Evolutionary conservation across 2,113 vertebrate species (phyloP).

Genomic region (Coreoperca whiteheadi): DNA sequence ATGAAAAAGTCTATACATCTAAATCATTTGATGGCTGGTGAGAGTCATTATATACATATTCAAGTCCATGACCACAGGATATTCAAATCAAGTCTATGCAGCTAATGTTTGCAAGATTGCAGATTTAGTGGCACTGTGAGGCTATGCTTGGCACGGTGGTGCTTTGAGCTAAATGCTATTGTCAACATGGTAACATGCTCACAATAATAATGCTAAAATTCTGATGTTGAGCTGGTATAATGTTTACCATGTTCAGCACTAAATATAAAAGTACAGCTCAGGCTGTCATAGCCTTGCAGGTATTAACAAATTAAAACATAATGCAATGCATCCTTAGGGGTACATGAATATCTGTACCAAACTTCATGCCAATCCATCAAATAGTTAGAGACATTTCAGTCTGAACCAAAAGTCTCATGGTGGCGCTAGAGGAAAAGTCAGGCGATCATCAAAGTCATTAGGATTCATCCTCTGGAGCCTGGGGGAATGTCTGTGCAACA

Average conservation of each 20-base stretch:
- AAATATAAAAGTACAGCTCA: background rate
- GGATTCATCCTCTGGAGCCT: background rate
- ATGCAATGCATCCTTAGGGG: background rate
- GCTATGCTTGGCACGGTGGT: background rate
- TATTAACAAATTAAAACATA: background rate
- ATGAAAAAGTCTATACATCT: background rate
- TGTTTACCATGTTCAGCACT: background rate
- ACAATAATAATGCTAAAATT: background rate
- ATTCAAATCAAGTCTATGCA: background rate
- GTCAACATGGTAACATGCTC: background rate
- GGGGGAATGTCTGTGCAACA: background rate
- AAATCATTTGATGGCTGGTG: background rate
- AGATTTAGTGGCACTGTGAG: background rate
- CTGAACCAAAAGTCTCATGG: background rate
- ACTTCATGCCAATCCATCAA: background rate
- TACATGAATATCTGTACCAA: background rate
- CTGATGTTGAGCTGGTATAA: background rate
- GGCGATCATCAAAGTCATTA: background rate
- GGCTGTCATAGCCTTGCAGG: background rate
- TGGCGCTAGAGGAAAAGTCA: background rate
- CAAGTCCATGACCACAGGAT: background rate
- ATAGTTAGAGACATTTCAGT: background rate
- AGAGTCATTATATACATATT: background rate
- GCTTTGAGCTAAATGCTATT: background rate
- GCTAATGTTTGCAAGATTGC: background rate